Conservation (phyloP, 1,140 invertebrate species). For the Eurosta solidaginis region DNA sequence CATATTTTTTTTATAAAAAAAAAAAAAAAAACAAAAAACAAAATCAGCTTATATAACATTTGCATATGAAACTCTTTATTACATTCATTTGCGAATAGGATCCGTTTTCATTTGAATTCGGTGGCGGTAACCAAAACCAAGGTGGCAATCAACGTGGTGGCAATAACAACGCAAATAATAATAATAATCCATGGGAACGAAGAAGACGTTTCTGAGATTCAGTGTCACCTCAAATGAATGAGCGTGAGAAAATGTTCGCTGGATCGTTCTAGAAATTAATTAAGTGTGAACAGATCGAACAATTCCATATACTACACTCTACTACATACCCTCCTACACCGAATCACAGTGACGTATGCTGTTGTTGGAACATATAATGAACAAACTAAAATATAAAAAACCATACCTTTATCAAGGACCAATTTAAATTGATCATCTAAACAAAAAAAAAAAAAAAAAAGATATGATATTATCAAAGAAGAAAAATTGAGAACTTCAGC, state of each 20-base stretch:
- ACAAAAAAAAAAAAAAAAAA: neutral
- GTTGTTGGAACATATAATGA: neutral
- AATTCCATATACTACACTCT: neutral
- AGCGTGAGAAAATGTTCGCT: neutral
- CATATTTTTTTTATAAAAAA: neutral
- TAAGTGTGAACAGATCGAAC: neutral
- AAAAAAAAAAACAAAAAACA: neutral
- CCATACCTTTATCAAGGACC: neutral
- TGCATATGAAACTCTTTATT: conserved; percentile 37
- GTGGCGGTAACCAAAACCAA: conserved; percentile 57
- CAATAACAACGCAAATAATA: conserved; percentile 53
- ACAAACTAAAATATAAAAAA: neutral
- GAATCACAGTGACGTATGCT: neutral
- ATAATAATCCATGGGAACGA: conserved; percentile 58
- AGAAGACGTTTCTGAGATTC: conserved; percentile 47
- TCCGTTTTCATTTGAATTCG: conserved; percentile 58
- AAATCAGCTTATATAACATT: neutral
- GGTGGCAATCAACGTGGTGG: conserved; percentile 55
- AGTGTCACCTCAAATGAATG: conserved; percentile 21
- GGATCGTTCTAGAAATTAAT: neutral
- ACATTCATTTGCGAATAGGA: conserved; percentile 51
- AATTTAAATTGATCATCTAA: neutral
- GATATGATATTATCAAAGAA: too few species aligned
- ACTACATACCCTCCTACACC: neutral
- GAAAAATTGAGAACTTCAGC: neutral